Percentiles rank a stretch among this genome's conserved stretches.
phyloP scores from a whole-genome alignment of 2,113 vertebrate genomes.

The Parotia lawesii region DNA sequence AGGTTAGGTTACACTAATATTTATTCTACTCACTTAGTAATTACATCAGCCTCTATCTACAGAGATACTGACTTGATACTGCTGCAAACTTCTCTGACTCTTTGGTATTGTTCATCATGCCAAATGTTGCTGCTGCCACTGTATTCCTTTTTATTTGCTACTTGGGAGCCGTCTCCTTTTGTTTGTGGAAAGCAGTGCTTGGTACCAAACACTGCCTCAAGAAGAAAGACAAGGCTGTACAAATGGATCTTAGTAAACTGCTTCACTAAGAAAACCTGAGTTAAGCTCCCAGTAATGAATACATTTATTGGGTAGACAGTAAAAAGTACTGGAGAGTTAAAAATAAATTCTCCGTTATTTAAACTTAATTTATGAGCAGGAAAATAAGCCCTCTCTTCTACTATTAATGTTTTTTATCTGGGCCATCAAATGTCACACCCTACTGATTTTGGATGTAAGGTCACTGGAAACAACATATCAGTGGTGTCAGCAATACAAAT shows the following conservation, averaged over 20 bases:
- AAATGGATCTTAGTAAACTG: background rate
- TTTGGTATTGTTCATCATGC: background rate
- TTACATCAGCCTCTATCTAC: background rate
- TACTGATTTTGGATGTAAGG: conserved; percentile 82
- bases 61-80: background rate
- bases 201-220: background rate
- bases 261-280: conserved; percentile 36
- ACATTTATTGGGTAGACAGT: conserved; percentile 73
- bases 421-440: conserved; percentile 78
- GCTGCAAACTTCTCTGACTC: background rate
- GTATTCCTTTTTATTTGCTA: background rate
- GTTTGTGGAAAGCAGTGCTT: background rate
- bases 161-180: background rate
- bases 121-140: background rate
- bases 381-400: conserved; percentile 77
- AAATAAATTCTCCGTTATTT: conserved; percentile 81
- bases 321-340: conserved; percentile 81
- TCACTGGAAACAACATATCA: conserved; percentile 82
- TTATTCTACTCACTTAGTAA: background rate
- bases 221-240: background rate
- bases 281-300: conserved; percentile 68
- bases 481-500: conserved; percentile 78
- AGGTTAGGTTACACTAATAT: background rate
- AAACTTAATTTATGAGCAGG: conserved; percentile 81
- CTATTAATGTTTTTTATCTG: conserved; percentile 79